Base-by-base conservation (phyloP, 2,113 vertebrate species). In the Clinocottus analis region DNA sequence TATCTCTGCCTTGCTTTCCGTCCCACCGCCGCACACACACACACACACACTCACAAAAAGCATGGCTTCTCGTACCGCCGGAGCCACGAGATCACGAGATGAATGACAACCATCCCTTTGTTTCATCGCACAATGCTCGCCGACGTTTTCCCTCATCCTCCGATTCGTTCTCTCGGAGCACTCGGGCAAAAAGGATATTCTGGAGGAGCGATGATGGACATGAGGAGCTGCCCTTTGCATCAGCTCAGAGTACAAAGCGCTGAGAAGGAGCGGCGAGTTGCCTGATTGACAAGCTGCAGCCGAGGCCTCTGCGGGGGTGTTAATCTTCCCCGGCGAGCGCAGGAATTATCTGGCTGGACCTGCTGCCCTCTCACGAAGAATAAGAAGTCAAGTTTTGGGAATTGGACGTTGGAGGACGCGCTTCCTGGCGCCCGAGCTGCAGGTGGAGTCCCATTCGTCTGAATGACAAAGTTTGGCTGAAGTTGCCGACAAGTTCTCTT, bases 231-330 rank as follows among this genome's bases (percentile, higher is more conserved):
- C 21, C 66, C 79, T 89, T 82, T 75, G 85, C 80, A 71, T 85
- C 75, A 79, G 86, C 82, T 76, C 37, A n/a, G n/a, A 83, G 87
- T 86, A 89, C 85, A 88, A 88, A 90, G 88, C 39, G 41, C n/a
- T 51, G 58, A 58, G 72, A 76, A 79, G 77, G 37, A 78, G 81
- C 72, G 63, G 79, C 11, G 72, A 76, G 49, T 33, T 35, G 1
- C 55, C 62, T 84, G 85, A 91, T 79, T 91, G 90, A 93, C 88
- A 85, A 58, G 85, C 72, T 33, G 3, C 59, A 73, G 80, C 72
- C 43, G 3, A 83, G 71, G 77, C 71, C 68, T 70, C 77, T 39
- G 63, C 16, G 70, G 27, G 67, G 69, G 58, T 82, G 75, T 77
- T 90, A 88, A 91, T 88, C 88, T 85, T 63, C 79, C 84, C 58